Evolutionary conservation across 2,113 vertebrate species (phyloP).

Genomic region (Osmerus mordax): DNA sequence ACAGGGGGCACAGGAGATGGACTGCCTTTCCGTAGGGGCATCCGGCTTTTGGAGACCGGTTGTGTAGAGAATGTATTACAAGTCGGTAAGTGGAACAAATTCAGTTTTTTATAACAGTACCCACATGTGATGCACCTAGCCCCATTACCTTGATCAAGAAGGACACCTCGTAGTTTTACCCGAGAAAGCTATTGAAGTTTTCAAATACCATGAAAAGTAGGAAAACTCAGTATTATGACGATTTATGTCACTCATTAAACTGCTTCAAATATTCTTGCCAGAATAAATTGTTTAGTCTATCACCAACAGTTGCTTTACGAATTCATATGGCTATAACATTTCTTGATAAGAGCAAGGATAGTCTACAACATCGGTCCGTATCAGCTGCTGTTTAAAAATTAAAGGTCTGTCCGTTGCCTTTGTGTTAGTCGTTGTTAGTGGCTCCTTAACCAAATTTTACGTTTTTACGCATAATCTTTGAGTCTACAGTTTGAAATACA

Average conservation of each 20-base stretch:
- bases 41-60: constrained; percentile 90
- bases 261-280: neutral
- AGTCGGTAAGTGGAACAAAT: constrained; percentile 86
- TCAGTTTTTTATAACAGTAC: neutral
- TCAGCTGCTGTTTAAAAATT: constrained; percentile 72
- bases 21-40: constrained; percentile 91
- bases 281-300: neutral
- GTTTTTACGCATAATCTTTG: neutral
- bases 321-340: constrained; percentile 5
- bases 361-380: constrained; percentile 36
- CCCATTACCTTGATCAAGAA: neutral
- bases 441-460: constrained; percentile 10
- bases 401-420: constrained; percentile 63
- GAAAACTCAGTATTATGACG: constrained; percentile 29
- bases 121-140: neutral
- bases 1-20: constrained; percentile 74
- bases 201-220: constrained; percentile 53
- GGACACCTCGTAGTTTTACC: neutral
- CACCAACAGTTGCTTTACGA: neutral
- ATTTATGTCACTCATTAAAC: neutral
- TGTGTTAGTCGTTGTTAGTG: constrained; percentile 35
- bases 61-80: constrained; percentile 96
- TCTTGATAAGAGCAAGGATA: constrained; percentile 22
- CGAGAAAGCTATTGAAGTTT: constrained; percentile 54
- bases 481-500: neutral